These are phyloP conservation scores for Eristalis intricaria DNA, from an alignment of 2,888 invertebrate genomes.

Conservation along the genomic window DNA sequence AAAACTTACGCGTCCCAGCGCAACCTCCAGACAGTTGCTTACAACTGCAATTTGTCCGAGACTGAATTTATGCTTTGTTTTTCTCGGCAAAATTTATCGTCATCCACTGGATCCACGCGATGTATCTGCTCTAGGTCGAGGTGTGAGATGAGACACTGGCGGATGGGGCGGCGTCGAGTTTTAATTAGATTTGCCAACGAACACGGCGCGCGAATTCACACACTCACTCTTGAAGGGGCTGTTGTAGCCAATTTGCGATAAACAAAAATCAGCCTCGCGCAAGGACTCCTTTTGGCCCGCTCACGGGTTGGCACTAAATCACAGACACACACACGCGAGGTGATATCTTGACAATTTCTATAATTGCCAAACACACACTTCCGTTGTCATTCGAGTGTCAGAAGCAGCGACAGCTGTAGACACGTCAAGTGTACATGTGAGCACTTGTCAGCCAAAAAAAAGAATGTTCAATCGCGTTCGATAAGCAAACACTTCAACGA, in stretches of 20 bases:
- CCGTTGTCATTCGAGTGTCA: background rate
- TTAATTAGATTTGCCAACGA: background rate
- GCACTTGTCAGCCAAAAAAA: background rate
- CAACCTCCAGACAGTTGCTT: slow-evolving; percentile 3
- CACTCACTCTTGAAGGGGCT: background rate
- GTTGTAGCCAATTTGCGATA: background rate
- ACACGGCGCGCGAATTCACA: background rate
- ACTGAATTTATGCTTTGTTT: background rate
- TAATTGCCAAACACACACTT: too few species aligned
- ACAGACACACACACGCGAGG: too few species aligned
- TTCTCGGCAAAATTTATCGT: background rate
- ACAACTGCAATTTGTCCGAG: slow-evolving; percentile 7
- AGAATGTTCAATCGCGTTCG: background rate
- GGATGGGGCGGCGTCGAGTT: background rate
- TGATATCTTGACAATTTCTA: too few species aligned
- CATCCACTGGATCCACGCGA: background rate
- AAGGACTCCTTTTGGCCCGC: too few species aligned
- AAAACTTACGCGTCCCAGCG: background rate
- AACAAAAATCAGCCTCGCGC: background rate
- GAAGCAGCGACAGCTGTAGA: background rate
- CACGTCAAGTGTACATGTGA: background rate
- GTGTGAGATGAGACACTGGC: background rate
- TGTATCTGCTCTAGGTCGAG: slow-evolving; percentile 1
- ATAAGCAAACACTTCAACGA: background rate
- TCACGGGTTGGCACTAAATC: too few species aligned